Conservation (phyloP, 2,888 invertebrate genomes). For the Chloroclystis v-ata region DNA sequence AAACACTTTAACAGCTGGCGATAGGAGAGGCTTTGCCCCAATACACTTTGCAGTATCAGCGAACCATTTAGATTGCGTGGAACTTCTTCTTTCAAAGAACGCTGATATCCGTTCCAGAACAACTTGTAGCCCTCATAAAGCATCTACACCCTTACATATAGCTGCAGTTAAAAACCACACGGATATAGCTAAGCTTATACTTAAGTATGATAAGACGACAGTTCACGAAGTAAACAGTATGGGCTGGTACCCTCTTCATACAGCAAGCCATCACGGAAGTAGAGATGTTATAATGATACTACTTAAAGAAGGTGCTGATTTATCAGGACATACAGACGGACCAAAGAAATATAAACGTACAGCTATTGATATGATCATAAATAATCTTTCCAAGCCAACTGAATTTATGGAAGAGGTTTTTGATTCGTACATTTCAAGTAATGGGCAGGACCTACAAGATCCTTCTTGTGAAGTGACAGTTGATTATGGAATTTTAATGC, state of each 20-base stretch:
- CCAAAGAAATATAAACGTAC: slow-evolving; percentile 61
- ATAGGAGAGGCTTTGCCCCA: slow-evolving; percentile 66
- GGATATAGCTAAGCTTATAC: slow-evolving; percentile 55
- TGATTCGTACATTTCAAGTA: slow-evolving; percentile 70
- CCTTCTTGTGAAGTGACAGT: slow-evolving; percentile 66
- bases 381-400: slow-evolving; percentile 71
- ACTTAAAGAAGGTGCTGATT: slow-evolving; percentile 65
- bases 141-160: slow-evolving; percentile 68
- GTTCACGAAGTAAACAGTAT: slow-evolving; percentile 63
- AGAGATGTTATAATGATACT: slow-evolving; percentile 73
- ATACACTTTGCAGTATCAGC: slow-evolving; percentile 77
- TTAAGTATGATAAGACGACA: slow-evolving; percentile 58
- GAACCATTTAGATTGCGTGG: slow-evolving; percentile 67
- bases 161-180: slow-evolving; percentile 62
- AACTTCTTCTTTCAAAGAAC: slow-evolving; percentile 60
- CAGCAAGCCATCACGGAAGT: slow-evolving; percentile 77
- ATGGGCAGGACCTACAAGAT: slow-evolving; percentile 52
- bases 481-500: slow-evolving; percentile 71
- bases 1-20: slow-evolving; percentile 53
- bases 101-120: slow-evolving; percentile 67
- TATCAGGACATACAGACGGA: slow-evolving; percentile 60
- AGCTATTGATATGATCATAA: slow-evolving; percentile 73
- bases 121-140: slow-evolving; percentile 56
- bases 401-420: slow-evolving; percentile 74
- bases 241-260: slow-evolving; percentile 57